These are phyloP conservation scores for Neogale vison DNA, from an alignment of 2,113 vertebrate genomes.

Conservation along the genomic window DNA sequence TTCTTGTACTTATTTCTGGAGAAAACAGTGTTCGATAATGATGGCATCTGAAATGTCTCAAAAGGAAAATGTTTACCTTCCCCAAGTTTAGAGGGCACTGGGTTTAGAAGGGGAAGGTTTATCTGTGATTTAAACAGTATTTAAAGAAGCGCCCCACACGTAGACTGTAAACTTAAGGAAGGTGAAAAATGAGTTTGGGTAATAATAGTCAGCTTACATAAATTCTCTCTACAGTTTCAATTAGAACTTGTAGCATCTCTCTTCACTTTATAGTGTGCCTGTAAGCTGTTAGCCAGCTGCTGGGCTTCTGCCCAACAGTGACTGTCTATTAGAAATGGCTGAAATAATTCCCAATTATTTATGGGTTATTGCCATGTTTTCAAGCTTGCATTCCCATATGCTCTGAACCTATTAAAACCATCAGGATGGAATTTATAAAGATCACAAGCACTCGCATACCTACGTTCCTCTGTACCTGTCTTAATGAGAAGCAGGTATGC, in stretches of 20 bases:
- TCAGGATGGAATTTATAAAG: not conserved
- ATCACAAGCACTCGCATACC: not conserved
- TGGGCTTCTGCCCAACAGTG: not conserved
- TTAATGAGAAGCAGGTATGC: not conserved
- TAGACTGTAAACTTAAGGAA: constrained; percentile 59
- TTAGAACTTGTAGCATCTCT: constrained; percentile 62
- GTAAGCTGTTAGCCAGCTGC: constrained; percentile 68
- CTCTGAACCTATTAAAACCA: constrained; percentile 60
- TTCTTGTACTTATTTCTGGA: not conserved
- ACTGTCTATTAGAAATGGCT: constrained; percentile 63
- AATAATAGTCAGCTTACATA: constrained; percentile 74
- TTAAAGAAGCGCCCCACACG: not conserved
- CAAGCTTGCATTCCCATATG: constrained; percentile 57
- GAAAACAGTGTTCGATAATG: not conserved
- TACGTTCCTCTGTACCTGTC: not conserved
- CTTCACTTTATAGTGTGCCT: constrained; percentile 64
- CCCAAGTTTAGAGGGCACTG: not conserved
- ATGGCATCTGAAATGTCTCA: not conserved
- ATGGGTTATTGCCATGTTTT: constrained; percentile 61
- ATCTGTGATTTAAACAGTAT: not conserved
- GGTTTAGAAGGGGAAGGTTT: not conserved
- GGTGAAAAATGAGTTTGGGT: constrained; percentile 61
- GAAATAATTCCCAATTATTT: constrained; percentile 74
- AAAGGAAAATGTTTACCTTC: not conserved
- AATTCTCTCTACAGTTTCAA: constrained; percentile 72